A percentile compares a stretch with the other conserved stretches of the same genome.
phyloP scores from a whole-genome alignment of 2,797 vertebrate species.

The Chelonia mydas region DNA sequence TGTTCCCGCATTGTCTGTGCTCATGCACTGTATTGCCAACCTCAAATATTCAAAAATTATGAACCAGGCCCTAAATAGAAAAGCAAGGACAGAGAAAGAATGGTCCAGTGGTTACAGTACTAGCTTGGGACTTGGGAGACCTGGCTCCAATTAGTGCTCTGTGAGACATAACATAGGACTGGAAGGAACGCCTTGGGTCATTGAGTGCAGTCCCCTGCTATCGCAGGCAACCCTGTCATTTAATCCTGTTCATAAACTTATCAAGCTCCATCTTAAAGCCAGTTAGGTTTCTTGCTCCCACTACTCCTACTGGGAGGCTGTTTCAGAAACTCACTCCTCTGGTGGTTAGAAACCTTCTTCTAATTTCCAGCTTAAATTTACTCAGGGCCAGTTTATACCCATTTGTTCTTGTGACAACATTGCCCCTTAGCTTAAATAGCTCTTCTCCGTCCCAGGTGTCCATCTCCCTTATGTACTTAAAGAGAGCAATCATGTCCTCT shows the following conservation, averaged over 20 bases:
- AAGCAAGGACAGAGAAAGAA: neutral
- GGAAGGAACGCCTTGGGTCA: neutral
- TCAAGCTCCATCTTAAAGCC: neutral
- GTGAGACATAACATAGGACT: neutral
- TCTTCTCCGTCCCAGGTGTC: neutral
- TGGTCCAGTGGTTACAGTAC: neutral
- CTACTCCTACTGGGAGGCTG: neutral
- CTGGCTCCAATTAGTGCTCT: neutral
- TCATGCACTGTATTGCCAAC: neutral
- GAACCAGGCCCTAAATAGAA: neutral
- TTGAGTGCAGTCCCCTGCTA: neutral
- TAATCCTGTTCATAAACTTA: neutral
- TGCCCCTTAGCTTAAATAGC: neutral
- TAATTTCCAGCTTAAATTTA: neutral
- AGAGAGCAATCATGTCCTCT: neutral
- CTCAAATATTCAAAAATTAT: neutral
- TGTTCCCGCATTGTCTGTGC: neutral
- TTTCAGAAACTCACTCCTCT: neutral
- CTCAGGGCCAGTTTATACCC: neutral
- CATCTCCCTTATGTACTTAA: neutral
- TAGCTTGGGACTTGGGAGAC: neutral
- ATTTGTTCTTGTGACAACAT: neutral
- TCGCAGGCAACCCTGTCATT: neutral
- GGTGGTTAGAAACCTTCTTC: neutral
- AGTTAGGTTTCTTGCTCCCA: neutral